Evolutionary conservation across 2,888 invertebrate species (phyloP).

Genomic region (Camponotus fellah): DNA sequence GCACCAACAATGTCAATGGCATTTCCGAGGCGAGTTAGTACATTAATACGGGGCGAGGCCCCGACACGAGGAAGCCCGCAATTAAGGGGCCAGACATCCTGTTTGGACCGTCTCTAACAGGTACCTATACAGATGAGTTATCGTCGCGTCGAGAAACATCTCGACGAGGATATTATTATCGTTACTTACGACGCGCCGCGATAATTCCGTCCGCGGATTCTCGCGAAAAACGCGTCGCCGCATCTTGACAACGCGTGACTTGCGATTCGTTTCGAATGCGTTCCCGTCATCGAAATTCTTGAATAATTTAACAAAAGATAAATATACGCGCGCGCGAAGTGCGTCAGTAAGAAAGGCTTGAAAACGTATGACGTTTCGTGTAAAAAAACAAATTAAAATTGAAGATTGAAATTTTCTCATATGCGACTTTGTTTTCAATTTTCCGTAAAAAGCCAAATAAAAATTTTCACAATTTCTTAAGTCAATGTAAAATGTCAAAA

Average conservation of each 20-base stretch:
- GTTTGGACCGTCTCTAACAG: slow-evolving; percentile 50
- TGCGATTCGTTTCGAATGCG: neutral
- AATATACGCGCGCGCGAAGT: neutral
- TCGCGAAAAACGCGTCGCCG: slow-evolving; percentile 9
- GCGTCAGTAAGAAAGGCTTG: neutral
- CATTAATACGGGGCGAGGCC: slow-evolving; percentile 48
- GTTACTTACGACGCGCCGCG: neutral
- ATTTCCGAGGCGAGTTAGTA: slow-evolving; percentile 71
- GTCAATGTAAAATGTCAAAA: neutral
- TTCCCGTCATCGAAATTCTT: slow-evolving; percentile 33
- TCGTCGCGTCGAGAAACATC: slow-evolving; percentile 30
- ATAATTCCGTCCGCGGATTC: slow-evolving; percentile 32
- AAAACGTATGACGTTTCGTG: neutral
- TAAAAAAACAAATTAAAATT: neutral
- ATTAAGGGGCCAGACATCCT: slow-evolving; percentile 65
- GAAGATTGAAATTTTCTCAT: neutral
- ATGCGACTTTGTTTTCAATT: neutral
- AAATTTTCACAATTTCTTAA: neutral
- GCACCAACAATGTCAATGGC: slow-evolving; percentile 80
- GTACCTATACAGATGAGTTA: slow-evolving; percentile 55
- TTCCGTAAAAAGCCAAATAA: neutral
- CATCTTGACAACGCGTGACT: slow-evolving; percentile 13
- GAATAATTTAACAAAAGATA: neutral
- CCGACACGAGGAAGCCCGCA: slow-evolving; percentile 50
- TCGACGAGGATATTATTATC: slow-evolving; percentile 36